Percentiles rank a stretch among this genome's conserved stretches.
Evolutionary conservation across 2,113 vertebrate species (phyloP).

Genomic region (Gnathonemus longibarbis): DNA sequence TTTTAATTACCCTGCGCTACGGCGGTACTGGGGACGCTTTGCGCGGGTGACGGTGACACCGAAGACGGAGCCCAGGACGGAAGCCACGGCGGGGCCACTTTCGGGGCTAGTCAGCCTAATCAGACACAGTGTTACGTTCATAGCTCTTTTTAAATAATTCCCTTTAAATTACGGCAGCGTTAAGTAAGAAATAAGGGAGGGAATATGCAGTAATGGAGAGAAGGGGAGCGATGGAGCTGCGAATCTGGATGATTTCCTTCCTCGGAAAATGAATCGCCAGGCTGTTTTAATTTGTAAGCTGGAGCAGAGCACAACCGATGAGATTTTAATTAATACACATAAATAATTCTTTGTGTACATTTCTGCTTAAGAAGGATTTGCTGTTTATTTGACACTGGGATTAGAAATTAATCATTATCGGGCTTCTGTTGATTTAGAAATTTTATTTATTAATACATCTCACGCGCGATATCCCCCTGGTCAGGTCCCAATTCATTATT

Average conservation of each 20-base stretch:
- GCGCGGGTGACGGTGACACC: background rate
- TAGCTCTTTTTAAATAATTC: conserved; percentile 53
- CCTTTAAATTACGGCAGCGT: conserved; percentile 49
- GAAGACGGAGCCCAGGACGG: background rate
- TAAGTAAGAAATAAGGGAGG: conserved; percentile 42
- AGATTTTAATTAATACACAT: conserved; percentile 88
- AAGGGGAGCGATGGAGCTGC: conserved; percentile 45
- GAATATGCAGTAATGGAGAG: conserved; percentile 56
- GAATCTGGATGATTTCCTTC: conserved; percentile 59
- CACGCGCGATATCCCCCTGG: conserved; percentile 55
- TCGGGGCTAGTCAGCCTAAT: conserved; percentile 51
- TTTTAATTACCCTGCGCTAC: conserved; percentile 38
- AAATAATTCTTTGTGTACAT: conserved; percentile 88
- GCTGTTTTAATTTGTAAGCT: conserved; percentile 77
- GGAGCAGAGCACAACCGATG: conserved; percentile 76
- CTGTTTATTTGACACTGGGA: conserved; percentile 66
- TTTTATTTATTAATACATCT: conserved; percentile 65
- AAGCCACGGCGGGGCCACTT: conserved; percentile 35
- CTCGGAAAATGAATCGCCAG: conserved; percentile 50
- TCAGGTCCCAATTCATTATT: conserved; percentile 62
- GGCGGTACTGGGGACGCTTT: background rate
- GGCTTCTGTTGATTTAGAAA: conserved; percentile 65
- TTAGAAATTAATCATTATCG: conserved; percentile 70
- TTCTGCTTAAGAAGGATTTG: conserved; percentile 72
- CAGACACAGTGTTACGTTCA: conserved; percentile 56